Base-by-base conservation (phyloP, 2,888 invertebrate species). In the Aphelenchoides bicaudatus region DNA sequence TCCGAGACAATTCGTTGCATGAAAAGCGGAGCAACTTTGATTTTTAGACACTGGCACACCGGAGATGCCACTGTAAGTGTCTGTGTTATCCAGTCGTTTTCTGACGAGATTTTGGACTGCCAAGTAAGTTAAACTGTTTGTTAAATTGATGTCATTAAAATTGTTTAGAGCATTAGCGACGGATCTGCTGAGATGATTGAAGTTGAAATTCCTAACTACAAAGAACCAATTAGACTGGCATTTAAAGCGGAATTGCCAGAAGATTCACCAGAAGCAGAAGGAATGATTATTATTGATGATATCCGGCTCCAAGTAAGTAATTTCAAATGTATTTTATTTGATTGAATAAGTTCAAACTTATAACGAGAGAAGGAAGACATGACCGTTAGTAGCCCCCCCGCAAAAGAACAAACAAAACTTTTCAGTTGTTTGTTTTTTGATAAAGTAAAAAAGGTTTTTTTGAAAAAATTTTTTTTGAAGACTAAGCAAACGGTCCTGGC, bases 71-170 rank as follows among this genome's bases (percentile, higher is more conserved):
- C 30, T 21, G 52, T 65, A 10, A 38, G 46, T 28, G 61, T 66
- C 37, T 66, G 66, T 47, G 58, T 66, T 16, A 34, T 66, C 21
- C 31, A 51, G 27, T 56, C 64, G 31, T 48, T 62, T 39, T 43
- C 68, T 5, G 46, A 63, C 55, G 66, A 67, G 39, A 52, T 70
- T 28, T 34, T 70, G 31, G 67, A 67, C 30, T 67, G 67, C 49
- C 65, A 70, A 53, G 63, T 39, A 23, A 1, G 56, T 29, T 56
- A 23, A 55, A 3, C 10, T 16, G 39, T 2, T 47, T 34, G 21
- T 3, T 38, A 21, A 3, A 19, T 34, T 2, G 37, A 8, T 34
- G 16, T 19, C 16, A n/a, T 43, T 43, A 6, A 10, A 10, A 10
- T 10, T 34, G 3, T 48, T 13, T 51, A 51, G 52, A 37, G 46